Evolutionary conservation across 2,888 invertebrate species (phyloP).

Genomic region (Acleris holmiana): DNA sequence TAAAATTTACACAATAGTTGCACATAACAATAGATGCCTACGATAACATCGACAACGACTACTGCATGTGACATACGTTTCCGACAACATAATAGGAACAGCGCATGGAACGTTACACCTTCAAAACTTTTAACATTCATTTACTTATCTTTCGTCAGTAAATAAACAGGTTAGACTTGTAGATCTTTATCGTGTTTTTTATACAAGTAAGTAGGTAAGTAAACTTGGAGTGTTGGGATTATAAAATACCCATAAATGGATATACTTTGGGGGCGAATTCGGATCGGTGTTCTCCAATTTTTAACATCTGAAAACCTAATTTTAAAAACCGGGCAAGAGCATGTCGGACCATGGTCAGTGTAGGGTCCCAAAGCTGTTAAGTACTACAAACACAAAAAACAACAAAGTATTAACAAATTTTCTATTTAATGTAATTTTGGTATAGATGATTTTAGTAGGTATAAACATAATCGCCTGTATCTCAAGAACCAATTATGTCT

Average conservation of each 20-base stretch:
- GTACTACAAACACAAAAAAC: too few relatives aligned
- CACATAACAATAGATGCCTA: slow-evolving; percentile 32
- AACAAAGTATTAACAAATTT: too few relatives aligned
- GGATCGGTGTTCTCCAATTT: too few relatives aligned
- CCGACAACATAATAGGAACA: slow-evolving; percentile 53
- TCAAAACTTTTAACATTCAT: slow-evolving; percentile 30
- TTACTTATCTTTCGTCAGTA: slow-evolving; percentile 13
- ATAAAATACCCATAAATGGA: slow-evolving; percentile 41
- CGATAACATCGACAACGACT: slow-evolving; percentile 54
- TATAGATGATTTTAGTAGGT: too few relatives aligned
- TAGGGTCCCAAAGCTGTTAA: too few relatives aligned
- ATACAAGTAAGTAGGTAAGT: not conserved
- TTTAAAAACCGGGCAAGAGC: too few relatives aligned
- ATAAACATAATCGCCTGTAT: too few relatives aligned
- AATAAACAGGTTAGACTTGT: slow-evolving; percentile 11
- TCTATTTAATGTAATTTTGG: too few relatives aligned
- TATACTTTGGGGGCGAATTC: not conserved
- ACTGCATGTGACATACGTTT: slow-evolving; percentile 50
- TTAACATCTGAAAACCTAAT: too few relatives aligned
- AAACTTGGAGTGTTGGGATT: slow-evolving; percentile 9
- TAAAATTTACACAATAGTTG: slow-evolving; percentile 32
- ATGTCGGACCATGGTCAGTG: too few relatives aligned
- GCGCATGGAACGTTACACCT: slow-evolving; percentile 47
- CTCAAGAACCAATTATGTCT: too few relatives aligned
- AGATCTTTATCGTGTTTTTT: slow-evolving; percentile 6